Conservation (phyloP, 2,888 invertebrate genomes). For the Agonopterix subpropinquella region DNA sequence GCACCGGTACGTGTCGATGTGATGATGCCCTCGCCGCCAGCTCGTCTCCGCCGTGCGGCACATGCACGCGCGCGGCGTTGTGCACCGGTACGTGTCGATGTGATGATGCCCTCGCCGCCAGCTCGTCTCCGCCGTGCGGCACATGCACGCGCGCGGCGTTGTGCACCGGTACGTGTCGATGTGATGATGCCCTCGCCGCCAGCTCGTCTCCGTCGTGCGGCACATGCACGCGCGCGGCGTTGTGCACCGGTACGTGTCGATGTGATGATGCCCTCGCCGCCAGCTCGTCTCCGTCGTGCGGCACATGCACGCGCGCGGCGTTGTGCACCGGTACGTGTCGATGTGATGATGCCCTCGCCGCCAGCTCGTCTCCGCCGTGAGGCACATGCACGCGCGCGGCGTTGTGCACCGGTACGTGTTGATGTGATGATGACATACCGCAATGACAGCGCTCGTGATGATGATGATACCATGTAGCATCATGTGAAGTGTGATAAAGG, state of each 20-base stretch:
- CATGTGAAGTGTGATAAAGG: too few species aligned
- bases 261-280: conserved; percentile 77
- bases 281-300: conserved; percentile 80
- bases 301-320: conserved; percentile 80
- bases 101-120: conserved; percentile 78
- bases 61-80: conserved; percentile 80
- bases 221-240: conserved; percentile 81
- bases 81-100: conserved; percentile 79
- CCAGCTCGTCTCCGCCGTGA: conserved; percentile 80
- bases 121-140: conserved; percentile 79
- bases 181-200: conserved; percentile 76
- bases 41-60: conserved; percentile 80
- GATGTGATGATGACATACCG: neutral
- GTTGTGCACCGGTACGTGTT: conserved; percentile 80
- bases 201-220: conserved; percentile 80
- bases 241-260: conserved; percentile 79
- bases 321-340: conserved; percentile 80
- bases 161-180: conserved; percentile 80
- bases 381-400: conserved; percentile 80
- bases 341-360: too few species aligned
- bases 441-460: neutral
- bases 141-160: conserved; percentile 80
- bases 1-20: conserved; percentile 78
- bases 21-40: conserved; percentile 77
- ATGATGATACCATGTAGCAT: neutral